Conservation (phyloP, 2,888 invertebrate species). For the Epinotia nisella region DNA sequence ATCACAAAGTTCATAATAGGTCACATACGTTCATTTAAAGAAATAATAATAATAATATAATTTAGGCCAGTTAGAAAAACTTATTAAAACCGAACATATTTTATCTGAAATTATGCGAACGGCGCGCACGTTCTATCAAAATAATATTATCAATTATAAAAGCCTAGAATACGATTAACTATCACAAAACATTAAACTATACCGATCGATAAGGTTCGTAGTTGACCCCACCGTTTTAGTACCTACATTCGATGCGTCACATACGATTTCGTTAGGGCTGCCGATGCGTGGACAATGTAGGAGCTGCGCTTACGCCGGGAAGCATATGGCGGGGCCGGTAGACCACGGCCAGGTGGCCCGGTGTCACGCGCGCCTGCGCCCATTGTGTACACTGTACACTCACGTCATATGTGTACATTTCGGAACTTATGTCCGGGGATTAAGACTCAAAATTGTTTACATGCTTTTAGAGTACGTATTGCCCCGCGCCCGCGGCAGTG, state of each 20-base stretch:
- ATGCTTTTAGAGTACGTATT: not conserved
- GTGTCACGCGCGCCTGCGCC: constrained; percentile 83
- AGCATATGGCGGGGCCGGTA: constrained; percentile 82
- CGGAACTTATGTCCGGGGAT: not conserved
- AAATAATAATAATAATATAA: too few species aligned
- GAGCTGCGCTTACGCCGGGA: constrained; percentile 49
- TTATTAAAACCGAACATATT: not conserved
- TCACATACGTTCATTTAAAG: too few species aligned
- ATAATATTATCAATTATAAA: not conserved
- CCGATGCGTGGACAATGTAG: constrained; percentile 49
- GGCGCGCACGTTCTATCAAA: constrained; percentile 1
- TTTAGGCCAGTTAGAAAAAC: too few species aligned
- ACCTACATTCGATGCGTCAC: constrained; percentile 40
- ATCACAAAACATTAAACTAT: constrained; percentile 3
- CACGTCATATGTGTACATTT: constrained; percentile 39
- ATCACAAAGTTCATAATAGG: too few species aligned
- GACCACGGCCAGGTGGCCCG: constrained; percentile 76
- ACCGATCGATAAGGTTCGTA: constrained; percentile 23
- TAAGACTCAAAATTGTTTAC: not conserved
- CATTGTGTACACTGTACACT: constrained; percentile 65
- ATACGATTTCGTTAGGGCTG: constrained; percentile 50
- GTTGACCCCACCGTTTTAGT: constrained; percentile 24
- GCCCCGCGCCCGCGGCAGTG: constrained; percentile 50
- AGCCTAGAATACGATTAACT: constrained; percentile 1
- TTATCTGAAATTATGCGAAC: not conserved